Percentiles rank a stretch among this genome's conserved stretches.
phyloP scores from a whole-genome alignment of 2,888 invertebrate genomes.

The Hesperia comma region DNA sequence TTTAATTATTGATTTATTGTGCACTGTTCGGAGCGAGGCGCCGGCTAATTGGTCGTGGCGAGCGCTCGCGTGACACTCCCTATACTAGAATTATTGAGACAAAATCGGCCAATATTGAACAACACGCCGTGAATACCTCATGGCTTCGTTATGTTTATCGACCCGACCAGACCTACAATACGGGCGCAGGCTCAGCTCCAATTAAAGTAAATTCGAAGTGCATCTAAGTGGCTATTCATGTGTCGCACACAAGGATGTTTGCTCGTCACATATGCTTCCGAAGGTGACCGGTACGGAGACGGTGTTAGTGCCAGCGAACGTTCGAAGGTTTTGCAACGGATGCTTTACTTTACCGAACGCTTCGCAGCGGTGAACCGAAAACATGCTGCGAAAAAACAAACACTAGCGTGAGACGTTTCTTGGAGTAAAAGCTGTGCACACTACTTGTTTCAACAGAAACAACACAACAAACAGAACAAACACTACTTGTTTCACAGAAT shows the following conservation, averaged over 20 bases:
- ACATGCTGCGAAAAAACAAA: slow-evolving; percentile 62
- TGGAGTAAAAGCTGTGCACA: slow-evolving; percentile 54
- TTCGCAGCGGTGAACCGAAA: slow-evolving; percentile 62
- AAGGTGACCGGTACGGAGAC: slow-evolving; percentile 47
- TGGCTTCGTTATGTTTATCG: slow-evolving; percentile 69
- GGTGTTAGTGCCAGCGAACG: slow-evolving; percentile 26
- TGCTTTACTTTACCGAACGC: slow-evolving; percentile 62
- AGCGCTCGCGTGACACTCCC: slow-evolving; percentile 76
- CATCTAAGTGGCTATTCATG: slow-evolving; percentile 40
- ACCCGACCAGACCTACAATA: slow-evolving; percentile 26
- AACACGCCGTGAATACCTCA: slow-evolving; percentile 51
- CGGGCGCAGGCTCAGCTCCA: slow-evolving; percentile 26
- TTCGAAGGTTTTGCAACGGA: slow-evolving; percentile 63
- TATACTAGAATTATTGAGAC: slow-evolving; percentile 72
- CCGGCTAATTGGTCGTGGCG: slow-evolving; percentile 77
- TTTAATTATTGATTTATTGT: slow-evolving; percentile 83
- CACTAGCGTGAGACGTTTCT: slow-evolving; percentile 64
- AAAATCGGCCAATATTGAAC: slow-evolving; percentile 74
- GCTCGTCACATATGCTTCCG: slow-evolving; percentile 54
- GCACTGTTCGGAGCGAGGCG: slow-evolving; percentile 62
- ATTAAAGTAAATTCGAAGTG: slow-evolving; percentile 34
- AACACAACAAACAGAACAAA: too few species aligned
- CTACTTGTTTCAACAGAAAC: slow-evolving; percentile 10
- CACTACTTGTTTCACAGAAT: slow-evolving; percentile 37
- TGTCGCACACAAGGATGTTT: slow-evolving; percentile 54